These are phyloP conservation scores for Tupiocoris notatus DNA, from an alignment of 2,888 invertebrate species.

Conservation along the genomic window DNA sequence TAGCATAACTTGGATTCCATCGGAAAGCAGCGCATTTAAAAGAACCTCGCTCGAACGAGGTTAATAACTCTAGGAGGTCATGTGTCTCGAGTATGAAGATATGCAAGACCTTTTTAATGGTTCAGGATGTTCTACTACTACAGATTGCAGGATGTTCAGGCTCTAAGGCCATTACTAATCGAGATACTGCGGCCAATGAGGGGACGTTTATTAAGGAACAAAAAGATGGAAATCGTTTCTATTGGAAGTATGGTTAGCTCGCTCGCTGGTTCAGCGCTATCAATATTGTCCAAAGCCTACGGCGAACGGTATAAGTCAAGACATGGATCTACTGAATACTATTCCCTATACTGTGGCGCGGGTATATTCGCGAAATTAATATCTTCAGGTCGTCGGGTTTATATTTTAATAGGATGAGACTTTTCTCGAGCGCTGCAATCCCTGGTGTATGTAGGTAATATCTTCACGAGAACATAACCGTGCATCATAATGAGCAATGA, in stretches of 20 bases:
- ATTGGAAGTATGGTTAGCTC: not conserved
- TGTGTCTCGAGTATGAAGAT: slow-evolving; percentile 19
- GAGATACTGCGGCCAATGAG: not conserved
- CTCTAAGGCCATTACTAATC: not conserved
- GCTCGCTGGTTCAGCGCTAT: not conserved
- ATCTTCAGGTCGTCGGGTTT: no score
- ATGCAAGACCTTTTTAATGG: slow-evolving; percentile 6
- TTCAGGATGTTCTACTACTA: not conserved
- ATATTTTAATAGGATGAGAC: no score
- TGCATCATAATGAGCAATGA: no score
- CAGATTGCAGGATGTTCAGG: not conserved
- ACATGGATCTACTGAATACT: no score
- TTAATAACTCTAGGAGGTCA: not conserved
- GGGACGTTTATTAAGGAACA: not conserved
- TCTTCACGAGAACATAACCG: no score
- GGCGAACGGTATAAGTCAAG: not conserved
- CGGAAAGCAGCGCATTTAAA: no score
- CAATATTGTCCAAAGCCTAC: not conserved
- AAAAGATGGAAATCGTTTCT: not conserved
- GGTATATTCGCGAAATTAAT: no score
- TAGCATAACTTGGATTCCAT: no score
- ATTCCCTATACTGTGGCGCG: no score
- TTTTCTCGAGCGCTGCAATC: no score
- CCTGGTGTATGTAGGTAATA: no score
- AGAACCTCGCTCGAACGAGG: not conserved